A percentile compares a stretch with the other conserved stretches of the same genome.
phyloP scores from a whole-genome alignment of 2,888 invertebrate species.

The Ephialtes manifestator region DNA sequence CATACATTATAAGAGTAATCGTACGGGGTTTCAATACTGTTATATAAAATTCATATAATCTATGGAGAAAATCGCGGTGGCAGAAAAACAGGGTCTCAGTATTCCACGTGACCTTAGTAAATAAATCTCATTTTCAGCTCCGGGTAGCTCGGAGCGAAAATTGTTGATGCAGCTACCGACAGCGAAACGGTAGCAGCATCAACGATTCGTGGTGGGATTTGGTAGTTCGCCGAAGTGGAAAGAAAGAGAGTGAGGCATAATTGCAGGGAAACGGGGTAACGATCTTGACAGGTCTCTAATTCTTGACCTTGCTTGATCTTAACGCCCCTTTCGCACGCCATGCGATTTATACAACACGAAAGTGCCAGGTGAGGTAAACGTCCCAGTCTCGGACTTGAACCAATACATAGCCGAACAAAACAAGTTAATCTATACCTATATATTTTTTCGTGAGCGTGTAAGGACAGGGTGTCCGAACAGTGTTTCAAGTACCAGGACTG shows the following conservation, averaged over 20 bases:
- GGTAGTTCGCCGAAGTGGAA: conserved; percentile 19
- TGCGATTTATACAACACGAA: conserved; percentile 67
- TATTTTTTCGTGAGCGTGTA: background rate
- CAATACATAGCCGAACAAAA: background rate
- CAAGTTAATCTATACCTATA: background rate
- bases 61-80: no score
- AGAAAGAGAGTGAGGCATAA: conserved; percentile 46
- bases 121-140: no score
- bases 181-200: no score
- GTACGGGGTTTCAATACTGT: no score
- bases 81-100: no score
- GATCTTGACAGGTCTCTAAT: conserved; percentile 69
- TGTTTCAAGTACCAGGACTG: background rate
- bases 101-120: no score
- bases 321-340: conserved; percentile 69
- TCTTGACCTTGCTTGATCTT: conserved; percentile 70
- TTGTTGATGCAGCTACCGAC: no score
- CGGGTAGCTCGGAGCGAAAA: no score
- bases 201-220: no score
- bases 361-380: conserved; percentile 59
- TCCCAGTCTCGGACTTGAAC: background rate
- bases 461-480: background rate
- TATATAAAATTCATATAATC: no score
- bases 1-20: no score
- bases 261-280: conserved; percentile 57